phyloP scores from a whole-genome alignment of 2,797 vertebrate genomes.

The Lacerta agilis region DNA sequence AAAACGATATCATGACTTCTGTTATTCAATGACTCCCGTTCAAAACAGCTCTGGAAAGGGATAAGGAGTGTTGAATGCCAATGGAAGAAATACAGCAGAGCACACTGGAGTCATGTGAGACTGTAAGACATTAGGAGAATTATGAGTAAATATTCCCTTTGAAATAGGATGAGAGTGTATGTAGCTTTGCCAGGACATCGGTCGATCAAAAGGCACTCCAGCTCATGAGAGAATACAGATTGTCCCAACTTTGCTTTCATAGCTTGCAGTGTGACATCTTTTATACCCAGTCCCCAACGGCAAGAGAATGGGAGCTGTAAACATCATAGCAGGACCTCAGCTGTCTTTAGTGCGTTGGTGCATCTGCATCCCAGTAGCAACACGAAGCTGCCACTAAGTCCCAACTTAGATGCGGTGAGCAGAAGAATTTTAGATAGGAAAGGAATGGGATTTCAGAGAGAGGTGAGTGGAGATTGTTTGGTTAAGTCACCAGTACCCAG shows the following conservation, averaged over 20 bases:
- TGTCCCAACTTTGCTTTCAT: slow-evolving; percentile 26
- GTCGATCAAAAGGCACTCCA: slow-evolving; percentile 32
- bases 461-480: neutral
- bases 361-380: neutral
- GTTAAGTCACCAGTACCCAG: neutral
- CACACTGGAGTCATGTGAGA: slow-evolving; percentile 11
- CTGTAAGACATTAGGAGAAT: slow-evolving; percentile 13
- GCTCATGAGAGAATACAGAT: slow-evolving; percentile 24
- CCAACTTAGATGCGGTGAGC: neutral
- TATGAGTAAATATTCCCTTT: slow-evolving; percentile 35
- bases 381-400: neutral
- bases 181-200: slow-evolving; percentile 13
- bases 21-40: too few species aligned
- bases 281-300: neutral
- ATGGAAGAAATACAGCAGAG: neutral
- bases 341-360: neutral
- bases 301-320: neutral
- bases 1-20: neutral
- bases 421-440: neutral
- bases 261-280: slow-evolving; percentile 12
- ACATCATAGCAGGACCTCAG: neutral
- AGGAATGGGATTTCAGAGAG: too few species aligned
- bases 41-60: neutral
- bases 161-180: slow-evolving; percentile 32
- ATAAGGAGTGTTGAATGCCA: neutral